Conservation (phyloP, 1,140 invertebrate genomes). For the Drosophila biarmipes region DNA sequence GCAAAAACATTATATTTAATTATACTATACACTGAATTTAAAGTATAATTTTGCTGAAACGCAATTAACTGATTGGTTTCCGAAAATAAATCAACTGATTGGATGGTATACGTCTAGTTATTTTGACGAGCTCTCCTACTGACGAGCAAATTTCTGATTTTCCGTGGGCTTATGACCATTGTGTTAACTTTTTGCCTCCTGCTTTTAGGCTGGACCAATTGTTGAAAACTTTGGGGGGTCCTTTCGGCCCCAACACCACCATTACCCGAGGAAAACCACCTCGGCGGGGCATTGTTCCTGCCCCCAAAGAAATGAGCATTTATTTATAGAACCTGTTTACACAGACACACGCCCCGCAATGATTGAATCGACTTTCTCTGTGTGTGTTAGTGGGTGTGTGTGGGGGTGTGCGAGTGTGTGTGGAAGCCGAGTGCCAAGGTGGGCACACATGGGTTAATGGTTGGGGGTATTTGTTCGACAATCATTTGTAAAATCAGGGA, state of each 20-base stretch:
- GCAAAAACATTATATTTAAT: no score
- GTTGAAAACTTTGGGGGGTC: slow-evolving; percentile 26
- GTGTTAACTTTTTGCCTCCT: slow-evolving; percentile 1
- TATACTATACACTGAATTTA: no score
- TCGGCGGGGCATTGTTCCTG: slow-evolving; percentile 31
- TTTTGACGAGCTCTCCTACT: background rate
- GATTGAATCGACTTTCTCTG: slow-evolving; percentile 49
- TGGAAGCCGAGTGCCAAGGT: slow-evolving; percentile 21
- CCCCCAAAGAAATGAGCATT: slow-evolving; percentile 53
- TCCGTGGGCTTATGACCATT: background rate
- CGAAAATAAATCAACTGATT: slow-evolving; percentile 14
- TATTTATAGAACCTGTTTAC: slow-evolving; percentile 51
- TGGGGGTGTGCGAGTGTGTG: slow-evolving; percentile 5
- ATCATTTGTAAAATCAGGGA: slow-evolving; percentile 76
- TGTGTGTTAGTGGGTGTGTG: slow-evolving; percentile 1
- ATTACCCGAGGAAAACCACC: slow-evolving; percentile 25
- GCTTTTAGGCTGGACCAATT: slow-evolving; percentile 31
- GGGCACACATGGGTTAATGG: slow-evolving; percentile 23
- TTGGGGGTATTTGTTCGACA: slow-evolving; percentile 36
- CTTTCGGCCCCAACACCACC: background rate
- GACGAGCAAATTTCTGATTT: background rate
- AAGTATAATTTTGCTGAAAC: background rate
- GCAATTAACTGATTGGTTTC: slow-evolving; percentile 4
- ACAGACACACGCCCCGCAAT: slow-evolving; percentile 48
- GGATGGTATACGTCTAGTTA: background rate